phyloP scores from a whole-genome alignment of 2,888 invertebrate genomes.

The Dysmachus trigonus region DNA sequence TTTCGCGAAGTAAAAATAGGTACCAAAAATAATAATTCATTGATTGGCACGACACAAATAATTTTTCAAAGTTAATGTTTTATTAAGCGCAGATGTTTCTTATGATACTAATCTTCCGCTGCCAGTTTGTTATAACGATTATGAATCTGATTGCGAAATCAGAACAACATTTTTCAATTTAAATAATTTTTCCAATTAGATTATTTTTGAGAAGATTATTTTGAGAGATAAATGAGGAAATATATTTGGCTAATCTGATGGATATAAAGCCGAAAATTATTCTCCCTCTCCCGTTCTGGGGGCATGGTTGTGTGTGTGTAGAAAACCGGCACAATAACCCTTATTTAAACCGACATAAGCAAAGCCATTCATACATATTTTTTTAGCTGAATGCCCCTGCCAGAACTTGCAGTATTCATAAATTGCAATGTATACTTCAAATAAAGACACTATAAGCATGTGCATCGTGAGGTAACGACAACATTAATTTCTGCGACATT shows the following conservation, averaged over 20 bases:
- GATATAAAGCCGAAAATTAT: not conserved
- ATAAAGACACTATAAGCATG: not conserved
- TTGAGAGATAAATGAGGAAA: not conserved
- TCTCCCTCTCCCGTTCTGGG: not conserved
- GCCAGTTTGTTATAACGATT: not conserved
- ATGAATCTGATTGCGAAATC: not conserved
- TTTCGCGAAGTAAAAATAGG: not conserved
- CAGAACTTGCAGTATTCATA: not conserved
- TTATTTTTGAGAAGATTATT: not conserved
- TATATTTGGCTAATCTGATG: not conserved
- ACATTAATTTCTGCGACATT: slow-evolving; percentile 6
- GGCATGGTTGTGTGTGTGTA: not conserved
- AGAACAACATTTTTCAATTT: not conserved
- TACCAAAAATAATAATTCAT: not conserved
- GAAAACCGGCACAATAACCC: not conserved
- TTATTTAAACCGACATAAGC: not conserved
- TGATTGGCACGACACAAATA: not conserved
- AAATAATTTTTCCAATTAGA: not conserved
- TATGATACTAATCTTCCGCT: not conserved
- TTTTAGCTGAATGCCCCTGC: not conserved
- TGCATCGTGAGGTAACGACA: not conserved
- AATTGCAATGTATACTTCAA: not conserved
- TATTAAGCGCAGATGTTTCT: not conserved
- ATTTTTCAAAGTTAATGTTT: not conserved
- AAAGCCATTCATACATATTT: not conserved